A percentile compares a stretch with the other conserved stretches of the same genome.
phyloP scores from a whole-genome alignment of 2,888 invertebrate species.

The Drosophila recens region DNA sequence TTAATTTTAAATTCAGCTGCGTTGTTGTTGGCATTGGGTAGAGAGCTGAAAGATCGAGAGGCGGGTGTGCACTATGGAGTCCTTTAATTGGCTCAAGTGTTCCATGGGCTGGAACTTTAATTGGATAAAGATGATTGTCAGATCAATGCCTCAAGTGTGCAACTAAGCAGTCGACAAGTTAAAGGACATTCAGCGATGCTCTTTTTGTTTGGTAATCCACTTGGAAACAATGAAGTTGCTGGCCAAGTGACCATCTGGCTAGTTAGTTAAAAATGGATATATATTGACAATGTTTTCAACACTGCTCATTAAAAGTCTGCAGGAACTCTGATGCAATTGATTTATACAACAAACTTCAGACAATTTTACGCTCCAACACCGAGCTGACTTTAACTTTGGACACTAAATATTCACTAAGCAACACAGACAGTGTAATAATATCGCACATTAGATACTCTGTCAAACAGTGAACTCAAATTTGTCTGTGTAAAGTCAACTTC shows the following conservation, averaged over 20 bases:
- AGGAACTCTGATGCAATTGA: conserved; percentile 25
- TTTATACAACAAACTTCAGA: conserved; percentile 14
- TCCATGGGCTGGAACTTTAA: conserved; percentile 50
- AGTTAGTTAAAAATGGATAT: conserved; percentile 14
- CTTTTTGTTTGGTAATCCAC: conserved; percentile 28
- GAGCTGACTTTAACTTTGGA: conserved; percentile 15
- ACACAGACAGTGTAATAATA: too few relatives aligned
- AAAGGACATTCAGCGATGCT: conserved; percentile 1
- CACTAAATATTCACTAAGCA: not conserved
- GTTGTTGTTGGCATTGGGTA: conserved; percentile 47
- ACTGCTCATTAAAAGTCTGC: conserved; percentile 10
- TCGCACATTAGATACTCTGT: not conserved
- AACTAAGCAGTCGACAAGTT: conserved; percentile 6
- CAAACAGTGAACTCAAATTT: not conserved
- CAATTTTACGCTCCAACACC: conserved; percentile 49
- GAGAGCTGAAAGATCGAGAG: not conserved
- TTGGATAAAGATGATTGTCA: conserved; percentile 61
- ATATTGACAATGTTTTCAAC: conserved; percentile 20
- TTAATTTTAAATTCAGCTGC: conserved; percentile 72
- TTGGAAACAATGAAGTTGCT: conserved; percentile 20
- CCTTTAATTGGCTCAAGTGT: conserved; percentile 67
- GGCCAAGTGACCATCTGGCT: conserved; percentile 2
- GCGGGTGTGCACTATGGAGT: conserved; percentile 20
- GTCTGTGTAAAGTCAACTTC: not conserved
- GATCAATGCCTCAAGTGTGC: conserved; percentile 47